These are phyloP conservation scores for Eubucco bourcierii DNA, from an alignment of 2,113 vertebrate species.

Conservation along the genomic window DNA sequence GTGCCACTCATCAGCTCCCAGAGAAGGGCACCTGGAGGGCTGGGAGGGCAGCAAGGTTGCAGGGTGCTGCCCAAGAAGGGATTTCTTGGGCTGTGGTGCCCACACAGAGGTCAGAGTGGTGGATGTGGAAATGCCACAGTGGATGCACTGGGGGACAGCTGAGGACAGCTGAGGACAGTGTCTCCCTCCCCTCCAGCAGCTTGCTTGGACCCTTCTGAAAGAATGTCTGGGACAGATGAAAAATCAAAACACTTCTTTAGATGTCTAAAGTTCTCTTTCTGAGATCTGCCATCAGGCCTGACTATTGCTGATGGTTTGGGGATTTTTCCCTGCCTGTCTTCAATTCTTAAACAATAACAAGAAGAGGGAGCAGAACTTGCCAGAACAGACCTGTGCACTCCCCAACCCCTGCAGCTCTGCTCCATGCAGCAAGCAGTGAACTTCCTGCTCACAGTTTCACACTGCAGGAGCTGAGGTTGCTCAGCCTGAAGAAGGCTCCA, in stretches of 20 bases:
- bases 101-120: neutral
- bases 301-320: neutral
- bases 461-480: too few relatives aligned
- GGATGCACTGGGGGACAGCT: accelerated
- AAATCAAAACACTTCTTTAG: neutral
- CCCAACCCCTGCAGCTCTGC: neutral
- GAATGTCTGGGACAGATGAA: neutral
- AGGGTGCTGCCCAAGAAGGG: constrained; percentile 5
- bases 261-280: neutral
- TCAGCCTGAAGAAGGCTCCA: too few relatives aligned
- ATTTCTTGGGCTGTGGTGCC: neutral
- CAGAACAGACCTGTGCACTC: neutral
- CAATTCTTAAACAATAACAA: neutral
- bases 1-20: neutral
- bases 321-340: neutral
- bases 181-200: neutral
- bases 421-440: neutral
- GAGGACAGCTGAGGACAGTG: neutral
- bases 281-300: neutral
- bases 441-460: neutral
- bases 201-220: neutral
- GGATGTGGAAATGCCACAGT: neutral
- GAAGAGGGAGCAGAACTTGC: neutral
- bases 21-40: neutral
- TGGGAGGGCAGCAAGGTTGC: neutral